Base-by-base conservation (phyloP, 64 coral and sea anemone genomes). In the Montipora cactus region DNA sequence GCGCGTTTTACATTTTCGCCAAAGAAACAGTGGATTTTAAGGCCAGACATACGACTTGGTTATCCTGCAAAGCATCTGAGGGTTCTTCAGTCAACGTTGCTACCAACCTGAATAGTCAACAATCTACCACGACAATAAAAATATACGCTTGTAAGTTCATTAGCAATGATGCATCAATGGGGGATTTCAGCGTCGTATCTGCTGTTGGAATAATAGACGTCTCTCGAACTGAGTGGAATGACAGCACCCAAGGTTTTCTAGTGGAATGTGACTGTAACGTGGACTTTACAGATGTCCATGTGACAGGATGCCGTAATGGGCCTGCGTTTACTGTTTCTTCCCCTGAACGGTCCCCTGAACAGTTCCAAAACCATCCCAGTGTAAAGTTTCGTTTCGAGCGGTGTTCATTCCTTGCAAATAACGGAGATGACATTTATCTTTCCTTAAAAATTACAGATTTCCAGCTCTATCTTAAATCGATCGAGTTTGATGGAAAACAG, bases 241-340 rank as follows among this genome's bases (percentile, higher is more conserved):
- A 67, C 9, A 13, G 47, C 66, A 1, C 23, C 1, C 44, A 10
- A 3, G 44, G 59, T 9, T 71, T 86, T 19, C 8, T 45, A 18
- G 1, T 86, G 66, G 46, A 2, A 23, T 86, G 82, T 46, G 47
- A 47, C 62, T 86, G 82, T 21, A 19, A n/a, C 12, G 82, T 73
- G 8, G 71, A 86, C 8, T 86, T 86, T 10, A 71, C 82, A 13
- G 11, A 86, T 3, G 82, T 86, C 28, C 67, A 49, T 13, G 10
- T 70, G 8, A 71, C 45, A 12, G 5, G 10, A 51, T 64, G 61
- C 14, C 19, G 8, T 7, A n/a, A 5, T 2, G 6, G 16, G 3
- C 49, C 18, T 49, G 66, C 66, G 8, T 49, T 86, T 0, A 5
- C 16, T 22, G 19, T 14, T 23, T 10, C 3, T 1, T 67, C 59